A percentile compares a stretch with the other conserved stretches of the same genome.
Evolutionary conservation across 2,888 invertebrate species (phyloP).

Genomic region (Tetragonisca angustula): DNA sequence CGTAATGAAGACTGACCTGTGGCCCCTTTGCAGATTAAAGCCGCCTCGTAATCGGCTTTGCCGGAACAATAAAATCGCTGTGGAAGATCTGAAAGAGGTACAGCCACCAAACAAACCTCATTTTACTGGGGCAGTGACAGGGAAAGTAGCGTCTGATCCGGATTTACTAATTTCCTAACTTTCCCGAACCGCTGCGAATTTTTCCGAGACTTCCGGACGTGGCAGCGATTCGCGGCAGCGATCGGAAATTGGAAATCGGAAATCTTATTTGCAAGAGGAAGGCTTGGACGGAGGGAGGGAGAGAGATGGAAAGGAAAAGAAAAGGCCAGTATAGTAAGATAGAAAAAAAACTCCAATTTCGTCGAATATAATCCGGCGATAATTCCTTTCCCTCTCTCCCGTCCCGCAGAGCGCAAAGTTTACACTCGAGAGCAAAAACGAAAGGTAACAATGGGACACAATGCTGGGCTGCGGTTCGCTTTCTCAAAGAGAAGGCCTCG

Average conservation of each 20-base stretch:
- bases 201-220: too few relatives aligned
- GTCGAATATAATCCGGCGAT: neutral
- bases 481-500: neutral
- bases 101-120: slow-evolving; percentile 58
- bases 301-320: too few relatives aligned
- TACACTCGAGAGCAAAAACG: slow-evolving; percentile 44
- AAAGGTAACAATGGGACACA: slow-evolving; percentile 32
- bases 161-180: slow-evolving; percentile 50
- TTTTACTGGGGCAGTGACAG: slow-evolving; percentile 33
- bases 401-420: slow-evolving; percentile 32
- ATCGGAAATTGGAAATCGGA: neutral
- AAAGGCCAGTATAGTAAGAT: too few relatives aligned
- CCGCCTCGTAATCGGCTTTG: slow-evolving; percentile 60
- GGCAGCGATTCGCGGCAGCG: too few relatives aligned
- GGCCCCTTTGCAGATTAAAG: slow-evolving; percentile 35
- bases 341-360: neutral
- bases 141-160: slow-evolving; percentile 28
- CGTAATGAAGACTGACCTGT: slow-evolving; percentile 40
- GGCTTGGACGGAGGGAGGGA: neutral
- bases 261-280: neutral
- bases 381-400: neutral
- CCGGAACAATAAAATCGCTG: slow-evolving; percentile 45
- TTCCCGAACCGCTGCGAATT: neutral
- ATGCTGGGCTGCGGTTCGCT: slow-evolving; percentile 14
- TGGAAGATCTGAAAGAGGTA: slow-evolving; percentile 38